Evolutionary conservation across 2,888 invertebrate genomes (phyloP), one percentile per base, ranked within the genome.

Genomic region (Drosophila demipolita): DNA sequence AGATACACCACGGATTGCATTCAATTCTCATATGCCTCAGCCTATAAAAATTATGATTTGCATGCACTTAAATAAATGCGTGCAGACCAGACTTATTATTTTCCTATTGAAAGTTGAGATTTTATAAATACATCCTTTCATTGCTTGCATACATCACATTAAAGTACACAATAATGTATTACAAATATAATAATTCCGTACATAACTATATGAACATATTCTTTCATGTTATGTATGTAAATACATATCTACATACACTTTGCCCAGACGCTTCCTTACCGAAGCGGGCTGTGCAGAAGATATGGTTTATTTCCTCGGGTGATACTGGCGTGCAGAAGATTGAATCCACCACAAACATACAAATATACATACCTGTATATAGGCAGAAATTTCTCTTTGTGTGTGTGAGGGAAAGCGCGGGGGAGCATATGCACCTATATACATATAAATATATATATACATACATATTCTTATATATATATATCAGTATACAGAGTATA

Each of bases 301-400:
- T 81, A 66, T 82, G 69, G 70, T 77, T 72, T 67, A 82, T 90
- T 87, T 90, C 89, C 90, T 88, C 85, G 83, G 91, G 90, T 90
- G 60, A 79, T 81, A 68, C 76, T 75, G 79, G 75, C 87, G 79
- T 81, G 75, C 78, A 76, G 73, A 85, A 83, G 80, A 88, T 81
- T 90, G 76, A 89, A 83, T 81, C 63, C 73, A 38, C 54, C 61
- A 67, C 75, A 80, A 67, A 73, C 68, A 49, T 55, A 64, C 48
- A 45, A 20, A 65, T 33, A 53, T 48, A 67, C 45, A 59, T 81
- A 85, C 70, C 79, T 73, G 75, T 84, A 72, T 70, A 73, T 89
- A 68, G 66, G 55, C 49, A 33, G 33, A 58, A 54, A 40, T 62
- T 53, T 35, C 50, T 33, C 36, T 48, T 45, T 77, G 42, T 80